Evolutionary conservation across 2,888 invertebrate genomes (phyloP).

Genomic region (Ischnus inquisitorius): DNA sequence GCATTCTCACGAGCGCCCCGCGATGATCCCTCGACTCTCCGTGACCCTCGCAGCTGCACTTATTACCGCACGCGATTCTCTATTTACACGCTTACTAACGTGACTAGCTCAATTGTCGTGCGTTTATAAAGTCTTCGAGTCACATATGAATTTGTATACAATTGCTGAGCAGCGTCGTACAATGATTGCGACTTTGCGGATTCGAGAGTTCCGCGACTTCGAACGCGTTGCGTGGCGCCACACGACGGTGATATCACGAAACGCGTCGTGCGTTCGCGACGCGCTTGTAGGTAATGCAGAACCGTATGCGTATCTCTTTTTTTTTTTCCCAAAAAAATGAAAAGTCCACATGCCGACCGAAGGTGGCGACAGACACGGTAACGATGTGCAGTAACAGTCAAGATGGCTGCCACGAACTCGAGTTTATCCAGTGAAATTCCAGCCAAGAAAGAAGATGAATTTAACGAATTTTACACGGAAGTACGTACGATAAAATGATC

Average conservation of each 20-base stretch:
- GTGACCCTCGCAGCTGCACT: slow-evolving; percentile 20
- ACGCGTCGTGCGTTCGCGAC: neutral
- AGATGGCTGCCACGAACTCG: slow-evolving; percentile 84
- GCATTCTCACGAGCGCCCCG: slow-evolving; percentile 24
- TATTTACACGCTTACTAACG: neutral
- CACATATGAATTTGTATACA: neutral
- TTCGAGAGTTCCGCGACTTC: neutral
- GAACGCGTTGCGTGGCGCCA: neutral
- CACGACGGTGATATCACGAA: slow-evolving; percentile 5
- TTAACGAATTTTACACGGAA: slow-evolving; percentile 94
- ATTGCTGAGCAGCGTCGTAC: neutral
- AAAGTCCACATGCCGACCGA: slow-evolving; percentile 38
- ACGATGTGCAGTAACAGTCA: slow-evolving; percentile 71
- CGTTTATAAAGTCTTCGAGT: neutral
- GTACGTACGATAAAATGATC: slow-evolving; percentile 86
- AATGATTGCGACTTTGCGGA: neutral
- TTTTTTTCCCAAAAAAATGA: neutral
- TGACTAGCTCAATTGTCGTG: slow-evolving; percentile 15
- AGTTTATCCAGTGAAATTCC: slow-evolving; percentile 81
- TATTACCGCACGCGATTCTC: slow-evolving; percentile 5
- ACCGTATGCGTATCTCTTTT: neutral
- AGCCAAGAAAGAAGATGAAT: slow-evolving; percentile 89
- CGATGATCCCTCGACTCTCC: neutral
- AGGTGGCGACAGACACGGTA: slow-evolving; percentile 46
- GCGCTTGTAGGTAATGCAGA: neutral